phyloP scores from a whole-genome alignment of 1,140 invertebrate species.

The Drosophila saltans region DNA sequence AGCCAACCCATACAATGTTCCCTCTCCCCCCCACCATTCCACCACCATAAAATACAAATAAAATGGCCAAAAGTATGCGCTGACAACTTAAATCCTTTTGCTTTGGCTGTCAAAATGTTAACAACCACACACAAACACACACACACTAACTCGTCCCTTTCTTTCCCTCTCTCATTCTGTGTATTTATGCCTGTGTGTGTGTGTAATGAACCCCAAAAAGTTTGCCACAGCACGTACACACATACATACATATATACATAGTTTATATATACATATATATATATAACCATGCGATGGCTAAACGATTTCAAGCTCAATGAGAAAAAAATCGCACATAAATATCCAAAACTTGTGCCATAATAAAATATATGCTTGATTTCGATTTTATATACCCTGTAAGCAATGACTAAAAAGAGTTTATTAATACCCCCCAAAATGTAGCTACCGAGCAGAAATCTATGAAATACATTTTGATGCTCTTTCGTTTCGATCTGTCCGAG shows the following conservation, averaged over 20 bases:
- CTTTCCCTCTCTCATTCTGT: not conserved
- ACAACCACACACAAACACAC: constrained; percentile 37
- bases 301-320: constrained; percentile 67
- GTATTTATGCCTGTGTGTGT: constrained; percentile 19
- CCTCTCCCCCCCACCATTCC: not conserved
- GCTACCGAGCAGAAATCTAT: too few relatives aligned
- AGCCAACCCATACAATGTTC: constrained; percentile 12
- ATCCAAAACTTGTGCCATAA: constrained; percentile 50
- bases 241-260: constrained; percentile 21
- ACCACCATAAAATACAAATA: constrained; percentile 31
- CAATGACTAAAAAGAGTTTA: not conserved
- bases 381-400: constrained; percentile 5
- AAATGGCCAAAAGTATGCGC: constrained; percentile 66
- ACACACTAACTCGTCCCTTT: not conserved
- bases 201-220: constrained; percentile 56
- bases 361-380: constrained; percentile 44
- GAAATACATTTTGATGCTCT: too few relatives aligned
- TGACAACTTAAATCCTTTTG: constrained; percentile 74
- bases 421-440: not conserved
- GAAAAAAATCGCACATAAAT: constrained; percentile 74
- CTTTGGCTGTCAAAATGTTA: constrained; percentile 67
- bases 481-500: too few relatives aligned
- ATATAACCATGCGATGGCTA: constrained; percentile 41
- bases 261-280: constrained; percentile 25
- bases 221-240: constrained; percentile 66